Evolutionary conservation across 2,797 vertebrate genomes (phyloP), one percentile per base, ranked within the genome.

Genomic region (Zenarchopterus dispar): DNA sequence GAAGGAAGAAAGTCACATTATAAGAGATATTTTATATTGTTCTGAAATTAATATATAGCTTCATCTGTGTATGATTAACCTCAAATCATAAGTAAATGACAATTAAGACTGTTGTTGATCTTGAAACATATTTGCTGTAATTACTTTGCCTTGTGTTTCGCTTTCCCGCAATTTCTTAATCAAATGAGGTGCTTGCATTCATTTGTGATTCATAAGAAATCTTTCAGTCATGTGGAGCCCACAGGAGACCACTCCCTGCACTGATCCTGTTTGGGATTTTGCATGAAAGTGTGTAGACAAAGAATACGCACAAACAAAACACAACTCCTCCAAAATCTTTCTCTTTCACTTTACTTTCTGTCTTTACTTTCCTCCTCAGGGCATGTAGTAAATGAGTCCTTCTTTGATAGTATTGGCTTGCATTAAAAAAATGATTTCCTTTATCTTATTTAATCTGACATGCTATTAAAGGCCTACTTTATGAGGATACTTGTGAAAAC

Each of bases 161-260:
- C 50, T 76, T 45, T 28, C 44, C 33, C 36, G 11, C 9, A 7
- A 45, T 70, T 76, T 69, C 60, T 66, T 52, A 70, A 77, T 76
- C 47, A 60, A 72, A 74, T 57, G 15, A 51, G 19, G 31, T 51
- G 43, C 7, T n/a, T 7, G 23, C 28, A 44, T 23, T 78, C 46
- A 60, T 11, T 39, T 66, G 31, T 54, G n/a, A 72, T 67, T 67
- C 26, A 44, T 36, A 55, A n/a, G 23, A 72, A 42, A 31, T 45
- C 9, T 18, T 58, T 52, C 55, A 44, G 19, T 13, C 19, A 28
- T 54, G 58, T 57, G 24, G 41, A 15, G 43, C 11, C 39, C 49
- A 60, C 21, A 28, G 50, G 8, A 44, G 45, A 62, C 18, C 62
- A 67, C 62, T 67, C 62, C 56, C 39, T 65, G 24, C 53, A 50